Conservation (phyloP, 35 echinoderm and acorn worm genomes). For the Diadema setosum region DNA sequence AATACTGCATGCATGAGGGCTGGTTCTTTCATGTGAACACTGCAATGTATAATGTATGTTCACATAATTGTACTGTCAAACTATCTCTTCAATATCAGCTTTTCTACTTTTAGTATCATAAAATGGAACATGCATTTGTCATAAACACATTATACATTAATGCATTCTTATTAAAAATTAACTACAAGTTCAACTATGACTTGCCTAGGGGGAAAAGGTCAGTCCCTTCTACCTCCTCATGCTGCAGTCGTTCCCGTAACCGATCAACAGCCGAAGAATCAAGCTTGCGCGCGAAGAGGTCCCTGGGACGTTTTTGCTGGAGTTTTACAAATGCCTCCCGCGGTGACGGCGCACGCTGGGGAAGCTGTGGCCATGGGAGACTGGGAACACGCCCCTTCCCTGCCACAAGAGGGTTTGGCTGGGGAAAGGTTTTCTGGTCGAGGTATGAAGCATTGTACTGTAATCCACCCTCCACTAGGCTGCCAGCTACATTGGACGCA, state of each 20-base stretch:
- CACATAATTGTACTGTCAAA: too few relatives aligned
- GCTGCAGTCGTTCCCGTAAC: constrained; percentile 58
- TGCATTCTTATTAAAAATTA: too few relatives aligned
- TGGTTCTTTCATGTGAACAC: too few relatives aligned
- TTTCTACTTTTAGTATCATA: too few relatives aligned
- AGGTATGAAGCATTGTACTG: constrained; percentile 25
- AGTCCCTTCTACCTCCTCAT: constrained; percentile 52
- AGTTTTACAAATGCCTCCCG: constrained; percentile 11
- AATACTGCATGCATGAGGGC: too few relatives aligned
- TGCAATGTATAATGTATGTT: too few relatives aligned
- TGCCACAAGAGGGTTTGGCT: neutral
- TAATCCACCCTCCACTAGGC: neutral
- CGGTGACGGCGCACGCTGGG: neutral
- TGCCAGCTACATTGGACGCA: neutral
- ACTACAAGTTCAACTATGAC: neutral
- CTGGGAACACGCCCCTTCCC: neutral
- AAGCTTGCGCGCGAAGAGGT: constrained; percentile 40
- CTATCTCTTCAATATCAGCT: too few relatives aligned
- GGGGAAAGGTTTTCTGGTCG: constrained; percentile 6
- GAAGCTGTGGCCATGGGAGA: neutral
- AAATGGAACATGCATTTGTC: neutral
- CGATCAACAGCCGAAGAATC: constrained; percentile 59
- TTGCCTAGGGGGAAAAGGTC: constrained; percentile 93
- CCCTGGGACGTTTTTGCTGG: constrained; percentile 22
- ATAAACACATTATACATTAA: neutral